Conservation (phyloP, 1,140 invertebrate species). For the Oedothorax gibbosus region DNA sequence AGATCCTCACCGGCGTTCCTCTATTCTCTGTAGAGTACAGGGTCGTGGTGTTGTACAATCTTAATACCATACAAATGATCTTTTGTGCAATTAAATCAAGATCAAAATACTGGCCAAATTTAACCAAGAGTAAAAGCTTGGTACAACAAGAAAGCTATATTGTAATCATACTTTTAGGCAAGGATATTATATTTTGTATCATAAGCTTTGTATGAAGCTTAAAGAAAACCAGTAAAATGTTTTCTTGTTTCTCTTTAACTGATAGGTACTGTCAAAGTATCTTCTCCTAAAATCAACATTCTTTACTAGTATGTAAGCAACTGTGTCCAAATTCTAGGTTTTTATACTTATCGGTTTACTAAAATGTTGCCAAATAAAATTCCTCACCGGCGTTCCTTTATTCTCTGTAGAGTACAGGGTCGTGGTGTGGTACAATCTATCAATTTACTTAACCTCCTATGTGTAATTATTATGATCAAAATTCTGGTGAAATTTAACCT, state of each 20-base stretch:
- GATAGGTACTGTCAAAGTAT: not conserved
- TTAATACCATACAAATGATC: not conserved
- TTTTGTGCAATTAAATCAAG: too few relatives aligned
- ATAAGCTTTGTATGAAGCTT: too few relatives aligned
- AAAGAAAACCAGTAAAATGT: not conserved
- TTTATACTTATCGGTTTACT: conserved; percentile 7
- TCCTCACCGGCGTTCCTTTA: not conserved
- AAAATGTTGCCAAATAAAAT: conserved; percentile 28
- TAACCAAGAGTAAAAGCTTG: too few relatives aligned
- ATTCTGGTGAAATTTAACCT: too few relatives aligned
- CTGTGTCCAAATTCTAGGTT: conserved; percentile 29
- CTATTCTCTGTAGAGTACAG: not conserved
- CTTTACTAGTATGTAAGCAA: not conserved
- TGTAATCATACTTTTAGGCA: too few relatives aligned
- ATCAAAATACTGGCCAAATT: too few relatives aligned
- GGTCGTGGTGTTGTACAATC: not conserved
- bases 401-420: not conserved
- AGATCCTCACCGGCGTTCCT: conserved; percentile 5
- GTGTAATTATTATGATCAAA: not conserved
- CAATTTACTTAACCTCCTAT: not conserved
- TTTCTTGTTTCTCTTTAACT: not conserved
- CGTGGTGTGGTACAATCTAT: not conserved
- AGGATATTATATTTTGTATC: too few relatives aligned
- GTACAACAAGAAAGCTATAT: too few relatives aligned
- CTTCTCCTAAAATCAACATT: not conserved